Percentiles rank a stretch among this genome's conserved stretches.
phyloP scores from a whole-genome alignment of 2,113 vertebrate species.

The Noctilio leporinus region DNA sequence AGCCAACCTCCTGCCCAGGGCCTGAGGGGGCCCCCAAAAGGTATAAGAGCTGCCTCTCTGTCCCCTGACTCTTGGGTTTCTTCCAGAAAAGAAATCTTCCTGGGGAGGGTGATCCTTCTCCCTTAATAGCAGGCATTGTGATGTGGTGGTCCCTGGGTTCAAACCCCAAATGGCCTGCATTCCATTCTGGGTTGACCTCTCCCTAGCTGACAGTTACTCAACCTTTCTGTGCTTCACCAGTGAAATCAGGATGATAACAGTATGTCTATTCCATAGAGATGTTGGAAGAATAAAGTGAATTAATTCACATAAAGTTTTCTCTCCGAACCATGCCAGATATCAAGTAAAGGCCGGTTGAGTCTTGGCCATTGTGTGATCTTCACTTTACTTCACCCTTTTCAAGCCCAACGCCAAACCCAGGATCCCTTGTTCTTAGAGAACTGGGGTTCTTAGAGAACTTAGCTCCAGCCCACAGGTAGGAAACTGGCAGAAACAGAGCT shows the following conservation, averaged over 20 bases:
- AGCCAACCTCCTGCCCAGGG: background rate
- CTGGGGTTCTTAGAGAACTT: background rate
- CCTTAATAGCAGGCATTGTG: background rate
- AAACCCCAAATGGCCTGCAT: background rate
- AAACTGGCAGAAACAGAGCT: background rate
- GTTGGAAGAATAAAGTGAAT: background rate
- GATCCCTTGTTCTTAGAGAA: background rate
- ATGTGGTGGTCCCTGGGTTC: background rate
- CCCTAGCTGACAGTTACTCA: background rate
- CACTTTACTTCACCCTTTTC: fast-evolving
- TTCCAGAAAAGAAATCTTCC: background rate
- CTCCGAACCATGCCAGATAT: background rate
- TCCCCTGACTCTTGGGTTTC: background rate
- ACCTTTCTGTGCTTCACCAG: background rate
- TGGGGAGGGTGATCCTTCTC: no score
- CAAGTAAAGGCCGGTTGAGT: background rate
- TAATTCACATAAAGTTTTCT: background rate
- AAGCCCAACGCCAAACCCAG: background rate
- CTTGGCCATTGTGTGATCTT: fast-evolving
- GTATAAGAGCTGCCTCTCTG: background rate
- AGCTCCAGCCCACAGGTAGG: background rate
- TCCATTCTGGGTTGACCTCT: background rate
- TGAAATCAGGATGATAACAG: background rate
- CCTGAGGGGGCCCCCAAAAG: no score
- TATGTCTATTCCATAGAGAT: fast-evolving